Evolutionary conservation across 2,888 invertebrate genomes (phyloP), one percentile per base, ranked within the genome.

Genomic region (Apamea anceps): DNA sequence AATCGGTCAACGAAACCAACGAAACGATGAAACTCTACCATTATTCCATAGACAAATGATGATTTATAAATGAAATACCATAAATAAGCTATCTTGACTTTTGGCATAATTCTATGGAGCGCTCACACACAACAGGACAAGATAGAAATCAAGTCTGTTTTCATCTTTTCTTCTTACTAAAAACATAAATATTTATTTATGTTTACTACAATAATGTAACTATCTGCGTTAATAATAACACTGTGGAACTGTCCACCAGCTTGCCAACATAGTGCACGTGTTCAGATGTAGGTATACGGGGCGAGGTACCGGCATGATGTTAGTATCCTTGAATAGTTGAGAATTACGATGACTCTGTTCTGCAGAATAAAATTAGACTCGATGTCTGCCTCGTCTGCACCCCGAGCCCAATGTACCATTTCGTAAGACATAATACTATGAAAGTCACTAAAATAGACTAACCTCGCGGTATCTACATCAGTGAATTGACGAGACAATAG

Each of bases 21-120:
- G 95, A 96, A 95, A 95, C 94, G 94, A 95, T 91, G 94, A 95
- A 95, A 94, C 91, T 91, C 94, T 93, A 94, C 93, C 93, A 93
- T 93, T 90, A 90, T 82, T 89, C 91, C 92, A 93, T 91, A 93
- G 91, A 93, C 89, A 76, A 79, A 51, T 76, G 66, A 81, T 75
- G 48, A 77, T 66, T 42, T 83, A 8, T 57, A 77, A 57, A 28
- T 77, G 25, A 60, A 80, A 37, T 37, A 83, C 77, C 80, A 66
- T 48, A 77, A 21, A 65, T 45, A 28, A 28, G 37, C 13, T 28
- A 78, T 65, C 45, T 73, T 76, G 72, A 65, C 70, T 60, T 82
- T 73, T 77, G 25, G 62, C 12, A 28, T 25, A n/a, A n/a, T 8
- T 37, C 12, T 62, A 77, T 13, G 25, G 18, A 51, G 7, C 4